phyloP scores from a whole-genome alignment of 30 jellyfish, hydroid and myxozoan genomes.

The Aurelia sp. region DNA sequence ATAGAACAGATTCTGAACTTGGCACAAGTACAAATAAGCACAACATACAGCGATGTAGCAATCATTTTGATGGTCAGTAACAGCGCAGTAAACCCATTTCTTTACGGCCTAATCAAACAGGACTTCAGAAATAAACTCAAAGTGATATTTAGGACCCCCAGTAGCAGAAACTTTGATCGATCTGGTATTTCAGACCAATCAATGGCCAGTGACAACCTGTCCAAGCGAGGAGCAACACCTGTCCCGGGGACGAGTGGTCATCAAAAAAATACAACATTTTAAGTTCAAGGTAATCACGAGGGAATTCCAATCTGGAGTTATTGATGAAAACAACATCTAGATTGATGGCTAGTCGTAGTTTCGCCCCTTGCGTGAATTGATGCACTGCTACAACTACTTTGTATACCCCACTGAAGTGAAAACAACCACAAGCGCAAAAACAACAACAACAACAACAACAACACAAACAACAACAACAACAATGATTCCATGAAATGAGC shows the following conservation, averaged over 20 bases:
- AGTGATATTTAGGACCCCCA: conserved; percentile 9
- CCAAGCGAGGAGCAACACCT: too few species aligned
- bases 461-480: too few species aligned
- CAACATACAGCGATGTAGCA: conserved; percentile 55
- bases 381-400: too few species aligned
- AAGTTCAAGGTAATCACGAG: too few species aligned
- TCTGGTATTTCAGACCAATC: neutral
- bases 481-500: too few species aligned
- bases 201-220: neutral
- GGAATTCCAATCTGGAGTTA: too few species aligned
- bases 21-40: conserved; percentile 24
- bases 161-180: neutral
- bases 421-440: too few species aligned
- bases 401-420: too few species aligned
- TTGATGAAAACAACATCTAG: too few species aligned
- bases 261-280: neutral
- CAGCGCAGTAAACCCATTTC: conserved; percentile 76
- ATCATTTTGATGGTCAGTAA: conserved; percentile 58
- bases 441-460: too few species aligned
- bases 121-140: conserved; percentile 60
- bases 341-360: too few species aligned
- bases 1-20: conserved; percentile 45
- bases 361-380: too few species aligned
- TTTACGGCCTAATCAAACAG: conserved; percentile 65
- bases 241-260: neutral